A percentile compares a stretch with the other conserved stretches of the same genome.
Evolutionary conservation across 2,113 vertebrate species (phyloP).

Genomic region (Hypanus sabinus): DNA sequence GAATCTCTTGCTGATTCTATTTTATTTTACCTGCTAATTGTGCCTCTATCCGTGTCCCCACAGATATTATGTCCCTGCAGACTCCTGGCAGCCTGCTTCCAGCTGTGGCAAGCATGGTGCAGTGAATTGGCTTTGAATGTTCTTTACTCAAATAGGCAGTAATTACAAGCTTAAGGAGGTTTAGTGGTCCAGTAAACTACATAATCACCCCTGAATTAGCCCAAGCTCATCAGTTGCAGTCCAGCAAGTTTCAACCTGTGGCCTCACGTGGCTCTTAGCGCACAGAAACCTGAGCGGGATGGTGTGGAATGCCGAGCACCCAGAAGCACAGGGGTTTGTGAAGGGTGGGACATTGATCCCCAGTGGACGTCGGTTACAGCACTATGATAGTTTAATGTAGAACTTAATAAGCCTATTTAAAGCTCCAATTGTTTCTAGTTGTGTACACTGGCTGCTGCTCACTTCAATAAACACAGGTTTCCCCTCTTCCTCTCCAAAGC

Average conservation of each 20-base stretch:
- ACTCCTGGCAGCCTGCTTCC: conserved; percentile 87
- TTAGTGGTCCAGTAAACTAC: conserved; percentile 99
- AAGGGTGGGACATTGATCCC: conserved; percentile 64
- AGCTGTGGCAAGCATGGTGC: conserved; percentile 91
- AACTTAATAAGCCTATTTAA: conserved; percentile 63
- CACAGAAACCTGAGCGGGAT: conserved; percentile 87
- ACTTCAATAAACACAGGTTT: neutral
- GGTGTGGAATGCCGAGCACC: conserved; percentile 86
- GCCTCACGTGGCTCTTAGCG: conserved; percentile 81
- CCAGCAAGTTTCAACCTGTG: conserved; percentile 85
- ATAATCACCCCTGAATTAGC: conserved; percentile 99
- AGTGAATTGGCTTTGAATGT: conserved; percentile 96
- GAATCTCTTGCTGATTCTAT: conserved; percentile 45
- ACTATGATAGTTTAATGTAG: conserved; percentile 78
- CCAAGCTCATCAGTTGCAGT: conserved; percentile 96
- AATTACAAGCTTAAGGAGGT: conserved; percentile 99
- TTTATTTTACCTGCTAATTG: conserved; percentile 56
- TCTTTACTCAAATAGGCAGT: conserved; percentile 98
- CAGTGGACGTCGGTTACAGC: conserved; percentile 75
- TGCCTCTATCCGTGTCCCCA: conserved; percentile 66
- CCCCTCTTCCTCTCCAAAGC: neutral
- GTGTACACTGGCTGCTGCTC: conserved; percentile 39
- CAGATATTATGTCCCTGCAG: conserved; percentile 75
- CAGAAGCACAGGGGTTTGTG: conserved; percentile 76
- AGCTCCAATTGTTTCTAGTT: conserved; percentile 59